Evolutionary conservation across 2,888 invertebrate species (phyloP), one percentile per base, ranked within the genome.

Genomic region (Netelia virgata): DNA sequence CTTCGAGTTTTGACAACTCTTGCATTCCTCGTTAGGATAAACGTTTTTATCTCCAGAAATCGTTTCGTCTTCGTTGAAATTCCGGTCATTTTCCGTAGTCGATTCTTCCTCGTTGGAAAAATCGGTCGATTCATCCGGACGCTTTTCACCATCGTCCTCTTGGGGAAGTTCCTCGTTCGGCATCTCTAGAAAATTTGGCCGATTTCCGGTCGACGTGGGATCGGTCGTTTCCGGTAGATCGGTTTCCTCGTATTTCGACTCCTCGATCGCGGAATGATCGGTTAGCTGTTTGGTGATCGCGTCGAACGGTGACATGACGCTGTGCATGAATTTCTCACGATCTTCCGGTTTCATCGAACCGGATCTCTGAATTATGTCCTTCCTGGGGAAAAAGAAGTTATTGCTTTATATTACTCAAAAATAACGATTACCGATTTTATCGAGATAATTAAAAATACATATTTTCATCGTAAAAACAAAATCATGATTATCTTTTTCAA

Each of bases 221-320:
- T 81, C 84, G 0, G 77, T 82, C 3, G 82, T 47, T 2, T 87
- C 82, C 16, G 74, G 75, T 23, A 79, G 53, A 20, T 85, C 84
- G 14, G 63, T 55, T 8, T 88, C 88, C 11, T 87, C 83, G 55
- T 82, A 79, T 74, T 89, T 90, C 1, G 88, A 84, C 9, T 90
- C 89, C 55, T 92, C 90, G 47, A 91, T 87, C 8, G 87, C 83
- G 3, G 89, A 89, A 53, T 92, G 90, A 87, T 89, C 92, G 0
- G 89, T 88, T 14, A 93, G 63, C 20, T 92, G 91, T 55, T 93
- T 92, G 1, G 92, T 87, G 28, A 93, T 89, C 6, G 89, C 88
- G 23, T 92, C 90, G 14, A 93, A 89, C 0, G 93, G 92, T 10
- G 91, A 83, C 82, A 90, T 89, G 16, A 90, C 88, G 36, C 90